These are phyloP conservation scores for Dryococelus australis DNA, from an alignment of 2,888 invertebrate species.

Conservation along the genomic window DNA sequence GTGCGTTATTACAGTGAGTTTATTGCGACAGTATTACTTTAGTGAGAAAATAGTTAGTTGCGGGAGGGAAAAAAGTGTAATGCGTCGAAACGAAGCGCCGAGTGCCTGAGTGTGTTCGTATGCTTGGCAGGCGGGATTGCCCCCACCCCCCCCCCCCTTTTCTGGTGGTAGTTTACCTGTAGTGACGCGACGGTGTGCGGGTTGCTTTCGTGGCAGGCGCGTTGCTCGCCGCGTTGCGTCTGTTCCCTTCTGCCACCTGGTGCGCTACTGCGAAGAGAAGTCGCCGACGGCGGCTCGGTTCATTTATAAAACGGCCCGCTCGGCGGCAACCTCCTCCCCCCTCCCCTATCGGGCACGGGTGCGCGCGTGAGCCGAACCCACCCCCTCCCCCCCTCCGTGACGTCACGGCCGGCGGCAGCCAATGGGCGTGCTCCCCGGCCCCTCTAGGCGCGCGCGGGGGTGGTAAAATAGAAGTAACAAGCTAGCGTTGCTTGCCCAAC, in stretches of 20 bases:
- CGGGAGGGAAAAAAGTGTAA: too few relatives aligned
- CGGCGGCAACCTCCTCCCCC: not conserved
- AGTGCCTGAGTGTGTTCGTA: too few relatives aligned
- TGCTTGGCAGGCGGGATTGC: too few relatives aligned
- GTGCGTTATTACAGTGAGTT: too few relatives aligned
- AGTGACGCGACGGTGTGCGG: not conserved
- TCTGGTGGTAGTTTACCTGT: too few relatives aligned
- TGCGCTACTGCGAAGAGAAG: constrained; percentile 5
- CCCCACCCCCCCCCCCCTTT: too few relatives aligned
- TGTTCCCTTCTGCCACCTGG: not conserved
- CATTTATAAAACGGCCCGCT: not conserved
- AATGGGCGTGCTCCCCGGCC: not conserved
- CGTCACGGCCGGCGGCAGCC: not conserved
- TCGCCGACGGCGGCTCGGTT: not conserved
- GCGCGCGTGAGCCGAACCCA: not conserved
- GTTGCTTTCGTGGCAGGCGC: not conserved
- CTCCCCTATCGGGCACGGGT: too few relatives aligned
- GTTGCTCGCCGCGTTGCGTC: not conserved
- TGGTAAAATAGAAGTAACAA: not conserved
- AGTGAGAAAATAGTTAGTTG: too few relatives aligned
- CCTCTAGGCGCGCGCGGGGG: not conserved
- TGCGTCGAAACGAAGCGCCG: too few relatives aligned
- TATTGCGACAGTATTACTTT: too few relatives aligned
- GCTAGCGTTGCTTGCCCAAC: not conserved
- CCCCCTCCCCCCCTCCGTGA: not conserved